Percentiles rank a stretch among this genome's conserved stretches.
phyloP scores from a whole-genome alignment of 2,797 vertebrate species.

The Acrossocheilus wenchowensis region DNA sequence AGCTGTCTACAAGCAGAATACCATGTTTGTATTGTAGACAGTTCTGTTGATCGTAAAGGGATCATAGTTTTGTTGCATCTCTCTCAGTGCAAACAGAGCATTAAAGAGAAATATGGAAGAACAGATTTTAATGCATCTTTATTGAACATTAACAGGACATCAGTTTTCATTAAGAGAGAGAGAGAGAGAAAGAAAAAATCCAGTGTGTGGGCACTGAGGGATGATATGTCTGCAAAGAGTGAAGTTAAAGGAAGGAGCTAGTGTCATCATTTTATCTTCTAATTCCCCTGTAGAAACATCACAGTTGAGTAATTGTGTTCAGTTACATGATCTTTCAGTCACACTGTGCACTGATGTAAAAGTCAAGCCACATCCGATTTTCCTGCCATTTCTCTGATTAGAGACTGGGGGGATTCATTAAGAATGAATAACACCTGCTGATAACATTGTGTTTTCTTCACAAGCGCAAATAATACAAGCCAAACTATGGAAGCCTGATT shows the following conservation, averaged over 20 bases:
- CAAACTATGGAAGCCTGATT: neutral
- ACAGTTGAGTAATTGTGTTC: neutral
- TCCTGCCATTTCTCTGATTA: neutral
- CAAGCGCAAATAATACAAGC: neutral
- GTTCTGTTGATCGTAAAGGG: neutral
- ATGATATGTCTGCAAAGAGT: neutral
- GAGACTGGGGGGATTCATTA: slow-evolving; percentile 1
- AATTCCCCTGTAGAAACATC: neutral
- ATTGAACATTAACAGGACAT: slow-evolving; percentile 50
- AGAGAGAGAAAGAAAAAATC: neutral
- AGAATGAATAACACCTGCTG: neutral
- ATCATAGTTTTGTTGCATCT: neutral
- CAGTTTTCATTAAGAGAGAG: slow-evolving; percentile 42
- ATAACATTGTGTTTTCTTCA: neutral
- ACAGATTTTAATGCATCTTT: slow-evolving; percentile 44
- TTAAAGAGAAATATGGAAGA: slow-evolving; percentile 14
- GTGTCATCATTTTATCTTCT: neutral
- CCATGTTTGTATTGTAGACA: neutral
- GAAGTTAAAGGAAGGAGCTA: neutral
- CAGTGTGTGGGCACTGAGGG: slow-evolving; percentile 43
- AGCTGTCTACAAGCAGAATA: neutral
- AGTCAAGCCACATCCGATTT: neutral
- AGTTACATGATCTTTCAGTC: neutral
- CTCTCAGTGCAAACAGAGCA: neutral
- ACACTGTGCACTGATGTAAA: slow-evolving; percentile 1